Evolutionary conservation across 2,888 invertebrate genomes (phyloP), one percentile per base, ranked within the genome.

Genomic region (Ophonus ardosiacus): DNA sequence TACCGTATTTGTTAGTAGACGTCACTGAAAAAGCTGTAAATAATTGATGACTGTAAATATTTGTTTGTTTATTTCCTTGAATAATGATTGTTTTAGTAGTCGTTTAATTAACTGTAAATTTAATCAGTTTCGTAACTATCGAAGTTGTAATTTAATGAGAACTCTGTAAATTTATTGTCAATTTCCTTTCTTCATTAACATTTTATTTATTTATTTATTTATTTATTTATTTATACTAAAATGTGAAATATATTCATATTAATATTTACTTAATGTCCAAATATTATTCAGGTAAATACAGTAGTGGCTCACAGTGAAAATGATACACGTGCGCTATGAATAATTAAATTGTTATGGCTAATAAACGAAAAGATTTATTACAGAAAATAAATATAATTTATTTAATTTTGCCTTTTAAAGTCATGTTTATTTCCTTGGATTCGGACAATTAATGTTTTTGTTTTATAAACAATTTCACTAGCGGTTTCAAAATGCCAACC

Each of bases 1-100:
- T 74, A 51, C 18, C 51, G 51, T 74, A 74, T 74, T 74, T 51
- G 68, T 65, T 31, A 24, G n/a, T n/a, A 8, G 3, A 8, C 7
- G 21, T 63, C 63, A 2, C 7, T 63, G 10, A 8, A 17, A 8
- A 7, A 63, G 17, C 21, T 17, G 59, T 59, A 15, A 21, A 21
- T 24, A 63, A 7, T 63, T 63, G 15, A 24, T 63, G 13, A 2
- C 24, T 7, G 13, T 24, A 24, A 63, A 63, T 63, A 63, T 63
- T n/a, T 56, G 31, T 17, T 68, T 24, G 1, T 68, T 68, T 68
- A 31, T 10, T 68, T 68, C 10, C 1, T 51, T 51, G 43, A 13
- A 18, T 68, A 31, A n/a, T 15, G 31, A 21, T 68, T n/a, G 31
- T 31, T 31, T 65, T 8, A 68, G 7, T 63, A 18, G 31, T 0